Evolutionary conservation across 1,140 invertebrate genomes (phyloP).

Genomic region (Micrasema longulum): DNA sequence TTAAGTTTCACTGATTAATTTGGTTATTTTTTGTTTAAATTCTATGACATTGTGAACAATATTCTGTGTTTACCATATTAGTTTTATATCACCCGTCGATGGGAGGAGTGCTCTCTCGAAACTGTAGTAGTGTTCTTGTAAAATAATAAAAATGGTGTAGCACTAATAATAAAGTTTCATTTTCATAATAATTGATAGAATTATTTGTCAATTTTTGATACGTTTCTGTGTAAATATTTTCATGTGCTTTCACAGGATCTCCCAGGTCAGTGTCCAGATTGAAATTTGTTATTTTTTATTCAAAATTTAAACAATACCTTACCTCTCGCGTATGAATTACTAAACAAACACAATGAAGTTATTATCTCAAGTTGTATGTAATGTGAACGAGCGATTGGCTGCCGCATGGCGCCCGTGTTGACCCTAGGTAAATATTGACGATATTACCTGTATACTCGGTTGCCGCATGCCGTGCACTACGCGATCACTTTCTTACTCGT

Average conservation of each 20-base stretch:
- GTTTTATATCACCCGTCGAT: too few relatives aligned
- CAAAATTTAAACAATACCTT: neutral
- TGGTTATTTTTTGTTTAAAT: too few relatives aligned
- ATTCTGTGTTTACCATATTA: too few relatives aligned
- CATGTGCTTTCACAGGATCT: too few relatives aligned
- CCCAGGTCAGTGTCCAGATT: neutral
- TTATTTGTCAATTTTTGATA: neutral
- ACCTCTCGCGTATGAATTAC: slow-evolving; percentile 5
- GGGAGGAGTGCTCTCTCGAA: too few relatives aligned
- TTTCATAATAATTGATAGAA: neutral
- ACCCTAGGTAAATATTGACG: slow-evolving; percentile 8
- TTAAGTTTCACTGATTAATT: too few relatives aligned
- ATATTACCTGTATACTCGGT: neutral
- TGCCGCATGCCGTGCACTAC: neutral
- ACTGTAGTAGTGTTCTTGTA: too few relatives aligned
- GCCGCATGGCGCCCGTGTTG: slow-evolving; percentile 10
- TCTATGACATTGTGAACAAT: too few relatives aligned
- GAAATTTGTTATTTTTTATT: neutral
- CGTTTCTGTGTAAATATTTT: neutral
- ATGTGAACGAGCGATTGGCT: slow-evolving; percentile 19
- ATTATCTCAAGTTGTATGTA: slow-evolving; percentile 5
- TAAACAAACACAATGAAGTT: slow-evolving; percentile 25
- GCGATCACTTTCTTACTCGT: neutral
- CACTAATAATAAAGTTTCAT: neutral
- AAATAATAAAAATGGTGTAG: too few relatives aligned